A percentile compares a stretch with the other conserved stretches of the same genome.
Evolutionary conservation across 2,113 vertebrate genomes (phyloP).

Genomic region (Psettodes erumei): DNA sequence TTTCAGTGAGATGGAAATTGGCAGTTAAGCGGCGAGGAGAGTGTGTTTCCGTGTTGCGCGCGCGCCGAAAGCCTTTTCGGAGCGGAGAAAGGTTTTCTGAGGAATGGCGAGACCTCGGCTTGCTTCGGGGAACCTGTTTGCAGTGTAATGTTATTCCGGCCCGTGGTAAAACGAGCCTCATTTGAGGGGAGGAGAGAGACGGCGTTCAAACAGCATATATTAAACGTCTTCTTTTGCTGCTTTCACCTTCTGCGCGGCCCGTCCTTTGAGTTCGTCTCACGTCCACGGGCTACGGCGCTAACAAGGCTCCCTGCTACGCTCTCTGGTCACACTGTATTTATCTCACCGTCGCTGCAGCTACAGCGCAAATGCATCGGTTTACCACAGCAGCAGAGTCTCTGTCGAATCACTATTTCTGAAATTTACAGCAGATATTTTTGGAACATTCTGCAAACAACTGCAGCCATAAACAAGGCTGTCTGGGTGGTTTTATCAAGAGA

Average conservation of each 20-base stretch:
- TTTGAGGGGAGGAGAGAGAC: conserved; percentile 22
- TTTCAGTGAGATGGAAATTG: conserved; percentile 45
- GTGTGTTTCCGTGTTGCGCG: conserved; percentile 15
- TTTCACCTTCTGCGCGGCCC: conserved; percentile 43
- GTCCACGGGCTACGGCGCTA: conserved; percentile 43
- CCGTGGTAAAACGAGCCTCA: conserved; percentile 54
- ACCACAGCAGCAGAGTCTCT: conserved; percentile 9
- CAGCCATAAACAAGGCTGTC: background rate
- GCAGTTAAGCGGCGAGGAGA: conserved; percentile 26
- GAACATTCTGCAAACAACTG: background rate
- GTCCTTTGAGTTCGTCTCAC: conserved; percentile 54
- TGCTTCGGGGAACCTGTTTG: conserved; percentile 64
- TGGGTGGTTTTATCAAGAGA: background rate
- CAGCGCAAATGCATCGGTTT: background rate
- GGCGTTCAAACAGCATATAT: conserved; percentile 70
- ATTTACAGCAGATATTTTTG: conserved; percentile 1
- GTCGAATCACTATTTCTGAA: conserved; percentile 9
- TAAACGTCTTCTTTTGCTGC: conserved; percentile 55
- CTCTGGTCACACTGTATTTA: conserved; percentile 47
- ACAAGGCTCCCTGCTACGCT: conserved; percentile 49
- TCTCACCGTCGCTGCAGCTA: conserved; percentile 28
- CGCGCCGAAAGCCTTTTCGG: conserved; percentile 33
- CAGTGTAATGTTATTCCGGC: conserved; percentile 62
- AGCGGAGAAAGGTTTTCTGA: conserved; percentile 37
- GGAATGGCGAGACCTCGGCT: conserved; percentile 44